These are phyloP conservation scores for Callopanchax toddi DNA, from an alignment of 2,113 vertebrate genomes.

Conservation along the genomic window DNA sequence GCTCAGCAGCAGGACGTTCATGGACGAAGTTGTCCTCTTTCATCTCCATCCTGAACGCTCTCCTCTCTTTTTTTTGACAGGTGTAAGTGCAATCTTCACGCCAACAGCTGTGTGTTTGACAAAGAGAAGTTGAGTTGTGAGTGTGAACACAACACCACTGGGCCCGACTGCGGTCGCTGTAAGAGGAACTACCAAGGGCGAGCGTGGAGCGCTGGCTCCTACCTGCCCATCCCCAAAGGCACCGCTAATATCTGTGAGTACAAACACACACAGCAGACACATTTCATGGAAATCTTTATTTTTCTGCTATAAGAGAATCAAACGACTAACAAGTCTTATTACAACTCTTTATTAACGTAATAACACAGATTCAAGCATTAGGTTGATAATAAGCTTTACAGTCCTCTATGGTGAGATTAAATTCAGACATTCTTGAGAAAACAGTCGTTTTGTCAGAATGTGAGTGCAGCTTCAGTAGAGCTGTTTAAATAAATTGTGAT, in stretches of 20 bases:
- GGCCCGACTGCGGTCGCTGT: conserved; percentile 96
- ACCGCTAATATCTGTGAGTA: conserved; percentile 99
- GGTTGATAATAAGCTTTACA: no score
- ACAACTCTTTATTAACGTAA: no score
- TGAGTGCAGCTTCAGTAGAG: no score
- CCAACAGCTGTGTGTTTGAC: conserved; percentile 94
- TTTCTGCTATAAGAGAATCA: no score
- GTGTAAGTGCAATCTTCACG: conserved; percentile 99
- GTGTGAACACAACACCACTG: conserved; percentile 99
- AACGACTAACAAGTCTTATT: no score
- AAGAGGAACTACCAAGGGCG: conserved; percentile 97
- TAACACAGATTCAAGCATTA: no score
- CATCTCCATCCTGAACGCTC: neutral
- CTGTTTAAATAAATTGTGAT: no score
- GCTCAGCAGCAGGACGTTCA: conserved; percentile 14
- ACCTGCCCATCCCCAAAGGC: conserved; percentile 98
- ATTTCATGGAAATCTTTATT: no score
- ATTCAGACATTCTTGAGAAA: no score
- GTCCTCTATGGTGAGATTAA: no score
- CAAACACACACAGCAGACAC: conserved; percentile 20
- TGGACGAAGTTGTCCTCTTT: conserved; percentile 47
- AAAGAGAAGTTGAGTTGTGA: conserved; percentile 95
- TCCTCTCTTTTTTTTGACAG: conserved; percentile 70
- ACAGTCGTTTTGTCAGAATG: no score
- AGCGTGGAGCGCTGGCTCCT: conserved; percentile 95